Base-by-base conservation (phyloP, 2,888 invertebrate genomes). In the Apeira syringaria region DNA sequence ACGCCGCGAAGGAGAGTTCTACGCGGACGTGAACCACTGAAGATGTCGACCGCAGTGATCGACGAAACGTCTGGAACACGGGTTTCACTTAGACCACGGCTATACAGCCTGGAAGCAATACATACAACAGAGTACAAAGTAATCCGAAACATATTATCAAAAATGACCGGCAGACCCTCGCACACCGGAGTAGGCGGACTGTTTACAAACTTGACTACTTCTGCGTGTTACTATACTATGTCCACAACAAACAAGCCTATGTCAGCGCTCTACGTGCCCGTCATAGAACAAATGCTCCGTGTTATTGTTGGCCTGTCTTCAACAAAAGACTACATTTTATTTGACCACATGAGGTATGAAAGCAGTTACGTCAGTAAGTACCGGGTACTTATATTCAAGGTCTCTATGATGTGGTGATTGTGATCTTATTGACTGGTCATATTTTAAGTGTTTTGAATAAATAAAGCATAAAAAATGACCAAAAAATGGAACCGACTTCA, bases 121-220 rank as follows among this genome's bases (percentile, higher is more conserved):
- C n/a, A n/a, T n/a, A n/a, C n/a, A n/a, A n/a, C n/a, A n/a, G n/a
- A n/a, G n/a, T n/a, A n/a, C n/a, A n/a, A n/a, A n/a, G n/a, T n/a
- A n/a, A n/a, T n/a, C n/a, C n/a, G n/a, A n/a, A n/a, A n/a, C n/a
- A n/a, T n/a, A n/a, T 28, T 27, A 27, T 3, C 4, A 2, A 28
- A 37, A 36, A 12, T 20, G n/a, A 15, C 29, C 24, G 27, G 1
- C 17, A 24, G n/a, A 18, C 27, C 31, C 5, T 20, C 22, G 15
- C 9, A 5, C 4, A 9, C 11, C 27, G 49, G 40, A 58, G 71
- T 66, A 62, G 67, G 68, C 64, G 61, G 64, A 55, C 40, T 69
- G 56, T 56, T 56, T 56, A 56, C 56, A 46, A 56, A 56, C 50
- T 46, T 35, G 36, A 35, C 36, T 42, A 47, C 33, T 26, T 42